Evolutionary conservation across 1,140 invertebrate species (phyloP).

Genomic region (Brachionus sp.): DNA sequence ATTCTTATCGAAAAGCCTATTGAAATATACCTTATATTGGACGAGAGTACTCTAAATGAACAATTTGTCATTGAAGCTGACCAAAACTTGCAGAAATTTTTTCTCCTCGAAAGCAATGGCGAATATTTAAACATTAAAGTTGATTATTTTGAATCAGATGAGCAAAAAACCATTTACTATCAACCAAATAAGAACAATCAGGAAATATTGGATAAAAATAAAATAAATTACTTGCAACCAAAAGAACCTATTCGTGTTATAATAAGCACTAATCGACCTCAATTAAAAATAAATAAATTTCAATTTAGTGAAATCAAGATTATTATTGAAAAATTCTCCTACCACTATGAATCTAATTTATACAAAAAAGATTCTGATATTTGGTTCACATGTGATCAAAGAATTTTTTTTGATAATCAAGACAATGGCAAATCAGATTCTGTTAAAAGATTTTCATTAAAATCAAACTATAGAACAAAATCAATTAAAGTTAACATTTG

Average conservation of each 20-base stretch:
- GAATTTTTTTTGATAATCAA: not conserved
- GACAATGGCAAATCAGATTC: not conserved
- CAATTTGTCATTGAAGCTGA: not conserved
- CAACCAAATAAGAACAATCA: not conserved
- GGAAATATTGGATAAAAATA: not conserved
- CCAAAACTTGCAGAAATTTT: conserved; percentile 24
- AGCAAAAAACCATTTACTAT: not conserved
- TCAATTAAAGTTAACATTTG: not conserved
- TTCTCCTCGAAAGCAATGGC: not conserved
- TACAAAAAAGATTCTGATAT: not conserved
- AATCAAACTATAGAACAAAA: conserved; percentile 19
- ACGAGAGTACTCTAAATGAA: not conserved
- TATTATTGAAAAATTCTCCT: not conserved
- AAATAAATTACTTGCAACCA: not conserved
- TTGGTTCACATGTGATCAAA: not conserved
- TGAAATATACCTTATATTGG: not conserved
- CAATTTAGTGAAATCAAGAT: not conserved
- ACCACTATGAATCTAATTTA: not conserved
- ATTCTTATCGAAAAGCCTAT: not conserved
- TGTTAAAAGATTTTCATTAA: not conserved
- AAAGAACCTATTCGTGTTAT: not conserved
- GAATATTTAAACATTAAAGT: not conserved
- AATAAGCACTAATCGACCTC: not conserved
- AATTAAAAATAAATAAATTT: not conserved
- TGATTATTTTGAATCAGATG: not conserved